Conservation (phyloP, 2,797 vertebrate species). For the Nasua narica region DNA sequence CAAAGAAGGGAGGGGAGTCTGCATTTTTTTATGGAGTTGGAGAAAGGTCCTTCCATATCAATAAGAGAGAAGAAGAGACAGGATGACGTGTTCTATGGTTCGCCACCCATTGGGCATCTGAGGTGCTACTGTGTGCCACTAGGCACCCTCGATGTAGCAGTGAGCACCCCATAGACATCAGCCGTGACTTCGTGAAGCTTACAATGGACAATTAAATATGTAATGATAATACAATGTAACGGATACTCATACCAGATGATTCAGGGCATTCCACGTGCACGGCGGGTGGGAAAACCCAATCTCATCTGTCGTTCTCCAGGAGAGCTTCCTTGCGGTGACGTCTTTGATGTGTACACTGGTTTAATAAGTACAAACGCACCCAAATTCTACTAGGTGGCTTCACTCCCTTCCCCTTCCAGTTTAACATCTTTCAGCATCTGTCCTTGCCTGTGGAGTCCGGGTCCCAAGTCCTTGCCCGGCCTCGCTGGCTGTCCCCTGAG, state of each 20-base stretch:
- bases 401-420: not conserved
- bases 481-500: not conserved
- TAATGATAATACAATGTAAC: not conserved
- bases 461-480: not conserved
- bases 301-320: not conserved
- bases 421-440: not conserved
- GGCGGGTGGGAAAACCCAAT: not conserved
- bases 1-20: not conserved
- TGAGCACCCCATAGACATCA: not conserved
- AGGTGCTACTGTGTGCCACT: not conserved
- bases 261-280: not conserved
- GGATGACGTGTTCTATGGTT: not conserved
- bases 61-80: not conserved
- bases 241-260: not conserved
- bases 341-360: not conserved
- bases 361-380: not conserved
- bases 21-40: not conserved
- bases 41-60: not conserved
- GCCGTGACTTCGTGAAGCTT: not conserved
- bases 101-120: too few relatives aligned
- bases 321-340: not conserved
- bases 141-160: not conserved
- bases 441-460: not conserved
- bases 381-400: not conserved
- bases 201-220: not conserved